Conservation (phyloP, 2,888 invertebrate genomes). For the Xylota segnis region DNA sequence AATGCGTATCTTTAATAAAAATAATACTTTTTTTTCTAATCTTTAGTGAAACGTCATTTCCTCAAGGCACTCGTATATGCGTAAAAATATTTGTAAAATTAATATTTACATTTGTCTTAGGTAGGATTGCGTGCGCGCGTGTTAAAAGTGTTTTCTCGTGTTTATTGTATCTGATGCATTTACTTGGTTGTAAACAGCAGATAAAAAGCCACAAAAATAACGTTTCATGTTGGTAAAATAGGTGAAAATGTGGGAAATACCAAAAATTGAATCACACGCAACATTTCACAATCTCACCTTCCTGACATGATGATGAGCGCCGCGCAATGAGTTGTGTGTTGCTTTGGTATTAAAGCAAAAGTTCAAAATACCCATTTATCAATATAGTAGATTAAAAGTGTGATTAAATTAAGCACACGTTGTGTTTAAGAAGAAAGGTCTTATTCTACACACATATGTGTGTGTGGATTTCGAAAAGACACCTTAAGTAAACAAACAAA, state of each 20-base stretch:
- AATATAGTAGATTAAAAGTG: conserved; percentile 53
- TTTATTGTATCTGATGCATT: conserved; percentile 31
- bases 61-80: not conserved
- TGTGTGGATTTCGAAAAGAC: no score
- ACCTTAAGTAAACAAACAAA: conserved; percentile 43
- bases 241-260: conserved; percentile 6
- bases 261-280: conserved; percentile 46
- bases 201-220: conserved; percentile 21
- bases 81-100: conserved; percentile 15
- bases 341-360: conserved; percentile 2
- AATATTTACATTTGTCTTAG: conserved; percentile 25
- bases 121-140: conserved; percentile 21
- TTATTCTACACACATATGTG: no score
- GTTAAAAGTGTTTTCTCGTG: conserved; percentile 36
- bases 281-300: conserved; percentile 45
- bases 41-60: conserved; percentile 16
- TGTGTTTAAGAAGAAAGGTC: conserved; percentile 43
- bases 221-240: conserved; percentile 20
- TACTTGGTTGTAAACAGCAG: conserved; percentile 13
- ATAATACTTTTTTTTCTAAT: not conserved
- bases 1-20: conserved; percentile 32
- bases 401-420: conserved; percentile 55
- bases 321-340: not conserved
- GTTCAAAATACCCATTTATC: conserved; percentile 70
- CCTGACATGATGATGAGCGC: not conserved